Conservation (phyloP, 2,797 vertebrate species). For the Gambusia yucatana region DNA sequence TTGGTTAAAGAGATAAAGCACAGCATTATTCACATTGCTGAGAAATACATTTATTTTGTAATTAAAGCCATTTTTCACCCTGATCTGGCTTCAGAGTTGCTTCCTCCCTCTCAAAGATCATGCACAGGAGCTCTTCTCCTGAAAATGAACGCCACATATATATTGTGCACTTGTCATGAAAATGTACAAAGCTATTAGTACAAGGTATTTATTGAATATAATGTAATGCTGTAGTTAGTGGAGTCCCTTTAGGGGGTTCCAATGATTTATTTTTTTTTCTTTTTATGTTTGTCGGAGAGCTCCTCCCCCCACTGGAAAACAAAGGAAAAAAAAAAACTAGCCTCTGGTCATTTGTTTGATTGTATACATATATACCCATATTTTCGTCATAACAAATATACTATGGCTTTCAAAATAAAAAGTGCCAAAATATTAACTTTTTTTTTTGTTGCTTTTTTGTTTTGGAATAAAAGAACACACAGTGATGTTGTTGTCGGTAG, state of each 20-base stretch:
- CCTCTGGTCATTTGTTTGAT: slow-evolving; percentile 79
- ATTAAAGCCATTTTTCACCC: slow-evolving; percentile 35
- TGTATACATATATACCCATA: slow-evolving; percentile 81
- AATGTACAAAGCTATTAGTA: slow-evolving; percentile 23
- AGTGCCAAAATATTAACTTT: slow-evolving; percentile 80
- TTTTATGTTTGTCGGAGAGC: slow-evolving; percentile 51
- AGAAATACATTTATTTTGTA: slow-evolving; percentile 16
- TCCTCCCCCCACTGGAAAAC: slow-evolving; percentile 74
- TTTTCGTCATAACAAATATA: slow-evolving; percentile 84
- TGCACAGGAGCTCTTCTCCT: slow-evolving; percentile 23
- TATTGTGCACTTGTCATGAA: slow-evolving; percentile 8
- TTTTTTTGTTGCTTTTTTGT: slow-evolving; percentile 63
- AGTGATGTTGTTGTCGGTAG: slow-evolving; percentile 87
- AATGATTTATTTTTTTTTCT: slow-evolving; percentile 36
- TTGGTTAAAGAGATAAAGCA: slow-evolving; percentile 36
- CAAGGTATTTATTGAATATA: slow-evolving; percentile 23
- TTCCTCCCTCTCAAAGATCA: slow-evolving; percentile 18
- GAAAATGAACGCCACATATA: slow-evolving; percentile 10
- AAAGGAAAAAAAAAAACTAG: slow-evolving; percentile 59
- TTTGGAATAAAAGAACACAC: slow-evolving; percentile 87
- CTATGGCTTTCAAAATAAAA: slow-evolving; percentile 88
- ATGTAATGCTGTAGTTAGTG: slow-evolving; percentile 22
- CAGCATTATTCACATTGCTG: slow-evolving; percentile 10
- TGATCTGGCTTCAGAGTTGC: slow-evolving; percentile 19
- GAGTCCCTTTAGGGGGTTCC: slow-evolving; percentile 26